Evolutionary conservation across 2,113 vertebrate species (phyloP).

Genomic region (Megaleporinus macrocephalus): DNA sequence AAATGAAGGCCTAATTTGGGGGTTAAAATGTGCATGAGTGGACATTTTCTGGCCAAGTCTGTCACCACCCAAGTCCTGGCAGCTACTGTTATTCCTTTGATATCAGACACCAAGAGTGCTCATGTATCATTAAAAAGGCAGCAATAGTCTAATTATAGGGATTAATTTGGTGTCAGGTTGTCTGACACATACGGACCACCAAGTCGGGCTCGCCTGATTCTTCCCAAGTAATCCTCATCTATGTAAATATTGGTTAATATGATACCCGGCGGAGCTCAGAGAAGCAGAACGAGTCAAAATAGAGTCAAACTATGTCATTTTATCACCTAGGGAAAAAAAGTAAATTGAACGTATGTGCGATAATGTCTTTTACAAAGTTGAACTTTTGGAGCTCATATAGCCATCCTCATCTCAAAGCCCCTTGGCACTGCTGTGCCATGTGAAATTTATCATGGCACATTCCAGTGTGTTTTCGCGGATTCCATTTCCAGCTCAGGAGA

Average conservation of each 20-base stretch:
- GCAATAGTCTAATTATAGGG: conserved; percentile 44
- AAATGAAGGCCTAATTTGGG: conserved; percentile 37
- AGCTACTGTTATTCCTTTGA: conserved; percentile 36
- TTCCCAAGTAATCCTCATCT: conserved; percentile 43
- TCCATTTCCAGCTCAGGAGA: conserved; percentile 69
- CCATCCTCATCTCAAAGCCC: conserved; percentile 60
- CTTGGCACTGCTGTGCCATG: conserved; percentile 63
- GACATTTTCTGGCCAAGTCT: conserved; percentile 31
- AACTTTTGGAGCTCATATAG: conserved; percentile 26
- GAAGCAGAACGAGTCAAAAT: conserved; percentile 36
- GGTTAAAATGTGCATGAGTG: conserved; percentile 45
- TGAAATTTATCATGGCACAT: conserved; percentile 71
- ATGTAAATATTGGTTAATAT: conserved; percentile 50
- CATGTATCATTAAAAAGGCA: conserved; percentile 43
- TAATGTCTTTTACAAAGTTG: conserved; percentile 22
- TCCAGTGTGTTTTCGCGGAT: conserved; percentile 73
- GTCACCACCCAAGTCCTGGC: conserved; percentile 30
- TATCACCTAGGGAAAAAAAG: not conserved
- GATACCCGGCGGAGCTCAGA: conserved; percentile 31
- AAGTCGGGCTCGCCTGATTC: conserved; percentile 44
- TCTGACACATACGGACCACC: conserved; percentile 58
- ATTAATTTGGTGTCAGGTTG: conserved; percentile 52
- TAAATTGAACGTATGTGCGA: conserved; percentile 10
- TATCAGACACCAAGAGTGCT: conserved; percentile 43
- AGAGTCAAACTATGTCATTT: conserved; percentile 21